Evolutionary conservation across 2,888 invertebrate genomes (phyloP).

Genomic region (Romanomermis culicivorax): DNA sequence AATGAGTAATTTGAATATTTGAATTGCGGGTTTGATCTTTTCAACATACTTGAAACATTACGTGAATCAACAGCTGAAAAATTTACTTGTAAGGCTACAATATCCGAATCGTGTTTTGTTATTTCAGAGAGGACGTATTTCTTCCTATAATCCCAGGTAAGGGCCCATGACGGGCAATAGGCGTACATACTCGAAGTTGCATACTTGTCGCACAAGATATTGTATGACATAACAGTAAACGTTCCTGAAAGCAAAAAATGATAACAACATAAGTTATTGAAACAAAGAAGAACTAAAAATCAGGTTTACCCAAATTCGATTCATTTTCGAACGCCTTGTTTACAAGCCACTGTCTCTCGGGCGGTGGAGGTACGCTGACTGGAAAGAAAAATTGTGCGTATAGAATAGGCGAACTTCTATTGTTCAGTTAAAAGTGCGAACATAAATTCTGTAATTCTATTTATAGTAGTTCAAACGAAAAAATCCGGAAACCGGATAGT

Average conservation of each 20-base stretch:
- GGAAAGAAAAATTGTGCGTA: slow-evolving; percentile 11
- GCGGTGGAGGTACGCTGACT: slow-evolving; percentile 20
- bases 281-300: not conserved
- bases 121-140: slow-evolving; percentile 91
- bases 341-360: slow-evolving; percentile 21
- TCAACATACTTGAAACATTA: too few relatives aligned
- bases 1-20: too few relatives aligned
- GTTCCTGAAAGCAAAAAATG: slow-evolving; percentile 16
- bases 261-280: not conserved
- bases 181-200: slow-evolving; percentile 93
- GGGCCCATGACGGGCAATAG: slow-evolving; percentile 95
- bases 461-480: too few relatives aligned
- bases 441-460: too few relatives aligned
- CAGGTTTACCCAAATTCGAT: slow-evolving; percentile 18
- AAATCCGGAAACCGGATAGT: too few relatives aligned
- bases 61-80: too few relatives aligned
- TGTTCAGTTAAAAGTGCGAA: too few relatives aligned
- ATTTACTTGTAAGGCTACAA: slow-evolving; percentile 56
- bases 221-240: slow-evolving; percentile 99
- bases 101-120: slow-evolving; percentile 80
- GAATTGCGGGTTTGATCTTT: too few relatives aligned
- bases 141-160: slow-evolving; percentile 94
- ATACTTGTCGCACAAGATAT: slow-evolving; percentile 95
- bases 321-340: slow-evolving; percentile 20
- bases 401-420: too few relatives aligned